Evolutionary conservation across 2,888 invertebrate genomes (phyloP).

Genomic region (Lasioglossum figueresi): DNA sequence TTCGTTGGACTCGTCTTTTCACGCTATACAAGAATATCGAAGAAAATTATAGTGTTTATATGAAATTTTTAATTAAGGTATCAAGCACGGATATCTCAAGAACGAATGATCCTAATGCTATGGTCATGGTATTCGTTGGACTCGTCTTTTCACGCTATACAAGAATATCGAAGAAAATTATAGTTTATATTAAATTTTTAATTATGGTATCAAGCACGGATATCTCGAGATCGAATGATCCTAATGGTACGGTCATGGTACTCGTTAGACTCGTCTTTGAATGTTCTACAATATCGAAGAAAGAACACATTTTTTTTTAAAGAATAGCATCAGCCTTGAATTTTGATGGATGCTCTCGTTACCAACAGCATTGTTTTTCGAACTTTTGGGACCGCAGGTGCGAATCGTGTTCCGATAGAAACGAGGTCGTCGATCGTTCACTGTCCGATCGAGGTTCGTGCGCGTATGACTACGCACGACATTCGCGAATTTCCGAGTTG

Average conservation of each 20-base stretch:
- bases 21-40: background rate
- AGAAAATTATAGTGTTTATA: no score
- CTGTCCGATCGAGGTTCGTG: conserved; percentile 62
- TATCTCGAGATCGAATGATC: background rate
- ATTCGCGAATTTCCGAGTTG: conserved; percentile 27
- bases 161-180: background rate
- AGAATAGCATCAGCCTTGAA: background rate
- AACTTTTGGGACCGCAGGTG: background rate
- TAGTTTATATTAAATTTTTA: no score
- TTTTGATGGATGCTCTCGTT: background rate
- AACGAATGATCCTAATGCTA: background rate
- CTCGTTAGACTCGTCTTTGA: background rate
- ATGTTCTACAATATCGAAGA: background rate
- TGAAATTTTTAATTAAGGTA: no score
- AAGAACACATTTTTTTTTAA: background rate
- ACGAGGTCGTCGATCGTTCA: conserved; percentile 70
- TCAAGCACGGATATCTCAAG: no score
- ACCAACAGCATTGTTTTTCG: background rate
- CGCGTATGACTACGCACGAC: conserved; percentile 19
- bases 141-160: background rate
- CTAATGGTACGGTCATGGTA: background rate
- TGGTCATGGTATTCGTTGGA: background rate
- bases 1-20: background rate
- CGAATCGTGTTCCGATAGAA: background rate
- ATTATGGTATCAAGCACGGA: background rate